Percentiles rank a stretch among this genome's conserved stretches.
phyloP scores from a whole-genome alignment of 2,113 vertebrate genomes.

The Fregetta grallaria region DNA sequence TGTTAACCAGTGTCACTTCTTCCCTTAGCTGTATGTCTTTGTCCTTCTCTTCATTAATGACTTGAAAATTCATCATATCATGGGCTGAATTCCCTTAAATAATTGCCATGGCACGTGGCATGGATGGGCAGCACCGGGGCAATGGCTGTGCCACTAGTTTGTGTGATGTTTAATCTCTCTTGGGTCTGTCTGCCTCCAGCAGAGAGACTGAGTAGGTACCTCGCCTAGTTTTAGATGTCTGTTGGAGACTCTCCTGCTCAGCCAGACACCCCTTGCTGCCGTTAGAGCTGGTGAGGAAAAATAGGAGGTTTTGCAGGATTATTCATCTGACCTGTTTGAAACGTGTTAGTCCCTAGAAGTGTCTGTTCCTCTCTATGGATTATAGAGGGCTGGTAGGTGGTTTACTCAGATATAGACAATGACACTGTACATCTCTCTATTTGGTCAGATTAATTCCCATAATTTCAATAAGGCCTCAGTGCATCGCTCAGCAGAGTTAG shows the following conservation, averaged over 20 bases:
- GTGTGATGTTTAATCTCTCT: neutral
- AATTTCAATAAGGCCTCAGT: neutral
- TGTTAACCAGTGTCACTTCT: neutral
- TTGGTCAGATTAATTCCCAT: neutral
- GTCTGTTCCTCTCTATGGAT: neutral
- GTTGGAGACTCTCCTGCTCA: neutral
- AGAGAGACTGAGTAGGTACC: neutral
- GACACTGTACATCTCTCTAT: neutral
- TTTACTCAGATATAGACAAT: neutral
- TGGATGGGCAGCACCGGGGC: fast-evolving
- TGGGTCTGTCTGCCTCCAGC: neutral
- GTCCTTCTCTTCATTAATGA: neutral
- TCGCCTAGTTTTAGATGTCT: neutral
- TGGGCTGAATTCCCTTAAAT: neutral
- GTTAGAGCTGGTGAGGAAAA: neutral
- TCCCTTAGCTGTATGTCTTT: neutral
- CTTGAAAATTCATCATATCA: neutral
- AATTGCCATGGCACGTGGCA: neutral
- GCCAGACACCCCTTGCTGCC: neutral
- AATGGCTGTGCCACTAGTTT: neutral
- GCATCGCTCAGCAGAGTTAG: neutral
- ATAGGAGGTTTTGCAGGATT: neutral
- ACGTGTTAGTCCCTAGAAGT: neutral
- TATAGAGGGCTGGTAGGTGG: neutral
- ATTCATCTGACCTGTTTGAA: neutral